Evolutionary conservation across 2,113 vertebrate genomes (phyloP).

Genomic region (Micronisus gabar): DNA sequence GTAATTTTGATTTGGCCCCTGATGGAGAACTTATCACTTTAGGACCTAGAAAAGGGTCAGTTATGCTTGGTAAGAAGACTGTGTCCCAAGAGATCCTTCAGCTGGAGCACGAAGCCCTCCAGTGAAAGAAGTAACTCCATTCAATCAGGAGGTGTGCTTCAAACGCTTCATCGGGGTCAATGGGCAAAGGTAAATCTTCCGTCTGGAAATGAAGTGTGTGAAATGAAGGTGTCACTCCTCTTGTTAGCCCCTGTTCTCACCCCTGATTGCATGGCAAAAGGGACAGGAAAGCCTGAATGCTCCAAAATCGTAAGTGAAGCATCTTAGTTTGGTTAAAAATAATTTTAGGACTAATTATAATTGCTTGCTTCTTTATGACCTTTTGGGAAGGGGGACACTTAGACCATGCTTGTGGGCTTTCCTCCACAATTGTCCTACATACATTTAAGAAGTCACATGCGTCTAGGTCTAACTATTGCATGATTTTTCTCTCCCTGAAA

Average conservation of each 20-base stretch:
- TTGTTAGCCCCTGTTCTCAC: neutral
- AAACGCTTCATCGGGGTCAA: rapidly evolving
- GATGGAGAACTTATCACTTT: neutral
- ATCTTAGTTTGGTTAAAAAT: neutral
- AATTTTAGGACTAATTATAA: neutral
- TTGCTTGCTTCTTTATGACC: neutral
- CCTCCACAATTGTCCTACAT: neutral
- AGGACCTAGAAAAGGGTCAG: neutral
- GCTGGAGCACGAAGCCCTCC: neutral
- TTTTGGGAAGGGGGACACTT: neutral
- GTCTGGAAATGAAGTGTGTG: neutral
- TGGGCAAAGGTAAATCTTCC: neutral
- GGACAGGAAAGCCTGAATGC: neutral
- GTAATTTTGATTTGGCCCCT: neutral
- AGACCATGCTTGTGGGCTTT: neutral
- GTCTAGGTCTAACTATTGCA: neutral
- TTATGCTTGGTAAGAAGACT: neutral
- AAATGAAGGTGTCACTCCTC: neutral
- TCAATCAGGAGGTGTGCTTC: neutral
- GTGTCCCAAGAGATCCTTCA: neutral
- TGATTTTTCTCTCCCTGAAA: neutral
- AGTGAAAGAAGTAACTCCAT: neutral
- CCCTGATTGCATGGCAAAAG: neutral
- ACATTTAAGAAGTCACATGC: rapidly evolving
- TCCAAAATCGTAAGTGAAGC: neutral